These are phyloP conservation scores for Chaetodon trifasciatus DNA, from an alignment of 2,797 vertebrate species.

Conservation along the genomic window DNA sequence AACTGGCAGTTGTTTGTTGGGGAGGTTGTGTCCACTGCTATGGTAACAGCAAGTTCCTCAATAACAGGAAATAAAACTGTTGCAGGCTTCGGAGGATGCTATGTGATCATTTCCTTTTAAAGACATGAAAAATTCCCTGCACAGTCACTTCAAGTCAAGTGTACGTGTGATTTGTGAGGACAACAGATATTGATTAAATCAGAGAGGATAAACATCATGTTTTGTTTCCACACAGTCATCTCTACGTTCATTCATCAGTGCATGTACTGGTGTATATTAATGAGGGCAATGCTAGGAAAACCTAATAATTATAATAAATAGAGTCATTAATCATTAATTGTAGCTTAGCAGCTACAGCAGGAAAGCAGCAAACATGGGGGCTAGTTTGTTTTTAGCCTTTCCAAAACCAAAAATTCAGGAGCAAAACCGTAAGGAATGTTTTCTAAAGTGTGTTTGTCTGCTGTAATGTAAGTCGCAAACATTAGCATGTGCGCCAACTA, in stretches of 20 bases:
- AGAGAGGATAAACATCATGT: not conserved
- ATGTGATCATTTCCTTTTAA: constrained; percentile 69
- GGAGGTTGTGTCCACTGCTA: constrained; percentile 69
- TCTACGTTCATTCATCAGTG: no score
- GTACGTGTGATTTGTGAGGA: not conserved
- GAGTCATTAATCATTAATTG: no score
- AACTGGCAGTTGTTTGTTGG: constrained; percentile 79
- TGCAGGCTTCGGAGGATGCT: constrained; percentile 35
- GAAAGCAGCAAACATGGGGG: no score
- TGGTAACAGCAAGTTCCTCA: constrained; percentile 77
- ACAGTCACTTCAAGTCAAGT: not conserved
- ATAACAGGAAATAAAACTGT: constrained; percentile 82
- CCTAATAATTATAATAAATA: no score
- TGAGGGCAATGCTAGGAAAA: no score
- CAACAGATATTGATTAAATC: not conserved
- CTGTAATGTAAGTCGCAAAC: not conserved
- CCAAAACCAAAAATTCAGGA: not conserved
- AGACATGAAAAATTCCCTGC: constrained; percentile 27
- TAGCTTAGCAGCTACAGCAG: no score
- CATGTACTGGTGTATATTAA: no score
- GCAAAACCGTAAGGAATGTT: no score
- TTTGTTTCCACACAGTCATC: not conserved
- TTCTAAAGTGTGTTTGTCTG: not conserved
- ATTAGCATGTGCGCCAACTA: not conserved
- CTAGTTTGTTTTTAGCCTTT: no score